These are phyloP conservation scores for Cylindroiulus punctatus DNA, from an alignment of 2,888 invertebrate species.

Conservation along the genomic window DNA sequence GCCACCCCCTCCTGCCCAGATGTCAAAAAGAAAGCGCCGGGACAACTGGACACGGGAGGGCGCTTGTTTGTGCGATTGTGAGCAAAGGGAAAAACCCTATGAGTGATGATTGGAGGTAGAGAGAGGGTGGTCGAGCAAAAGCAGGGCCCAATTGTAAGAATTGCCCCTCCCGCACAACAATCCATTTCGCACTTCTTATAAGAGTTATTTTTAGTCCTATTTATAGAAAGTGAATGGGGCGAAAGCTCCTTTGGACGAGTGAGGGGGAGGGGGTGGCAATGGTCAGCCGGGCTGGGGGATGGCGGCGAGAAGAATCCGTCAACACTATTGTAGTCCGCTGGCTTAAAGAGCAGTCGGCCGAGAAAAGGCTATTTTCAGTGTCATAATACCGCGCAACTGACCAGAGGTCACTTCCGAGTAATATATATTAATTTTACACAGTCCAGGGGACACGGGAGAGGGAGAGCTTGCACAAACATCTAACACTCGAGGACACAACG, in stretches of 20 bases:
- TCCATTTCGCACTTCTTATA: conserved; percentile 46
- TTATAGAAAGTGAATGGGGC: conserved; percentile 37
- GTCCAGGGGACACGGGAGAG: conserved; percentile 7
- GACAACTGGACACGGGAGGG: not conserved
- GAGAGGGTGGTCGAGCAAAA: not conserved
- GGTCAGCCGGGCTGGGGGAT: not conserved
- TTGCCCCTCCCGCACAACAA: conserved; percentile 48
- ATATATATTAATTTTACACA: conserved; percentile 37
- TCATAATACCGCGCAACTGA: conserved; percentile 50
- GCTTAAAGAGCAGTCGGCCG: conserved; percentile 27
- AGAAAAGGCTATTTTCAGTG: conserved; percentile 47
- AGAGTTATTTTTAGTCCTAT: conserved; percentile 47
- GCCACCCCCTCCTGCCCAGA: conserved; percentile 31
- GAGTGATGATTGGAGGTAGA: conserved; percentile 42
- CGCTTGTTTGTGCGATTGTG: conserved; percentile 23
- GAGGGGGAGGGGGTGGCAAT: conserved; percentile 37
- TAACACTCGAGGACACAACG: conserved; percentile 4
- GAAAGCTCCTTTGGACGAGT: conserved; percentile 11
- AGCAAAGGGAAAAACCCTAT: not conserved
- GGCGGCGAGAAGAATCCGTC: conserved; percentile 42
- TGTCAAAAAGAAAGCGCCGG: not conserved
- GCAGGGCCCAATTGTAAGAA: not conserved
- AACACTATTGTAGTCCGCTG: conserved; percentile 24
- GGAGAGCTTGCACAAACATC: not conserved
- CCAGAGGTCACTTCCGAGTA: conserved; percentile 48